Percentiles rank a stretch among this genome's conserved stretches.
Evolutionary conservation across 1,140 invertebrate genomes (phyloP).

Genomic region (Drosophila lowei): DNA sequence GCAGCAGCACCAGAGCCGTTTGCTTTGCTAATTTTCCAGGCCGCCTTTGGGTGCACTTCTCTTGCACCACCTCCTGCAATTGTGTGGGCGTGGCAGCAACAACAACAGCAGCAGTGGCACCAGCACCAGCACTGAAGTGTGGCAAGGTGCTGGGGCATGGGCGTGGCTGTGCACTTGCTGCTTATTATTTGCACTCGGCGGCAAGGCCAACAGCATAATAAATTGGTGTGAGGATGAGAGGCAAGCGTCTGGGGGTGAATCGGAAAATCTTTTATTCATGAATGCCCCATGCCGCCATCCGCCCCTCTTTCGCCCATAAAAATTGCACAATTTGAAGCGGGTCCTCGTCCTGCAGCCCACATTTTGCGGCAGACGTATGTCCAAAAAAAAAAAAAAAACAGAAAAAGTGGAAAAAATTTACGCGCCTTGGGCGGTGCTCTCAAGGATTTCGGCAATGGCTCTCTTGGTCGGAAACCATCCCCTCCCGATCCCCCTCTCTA

Average conservation of each 20-base stretch:
- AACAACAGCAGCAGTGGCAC: conserved; percentile 4
- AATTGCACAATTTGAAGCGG: conserved; percentile 77
- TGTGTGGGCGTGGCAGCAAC: conserved; percentile 59
- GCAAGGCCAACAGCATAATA: conserved; percentile 76
- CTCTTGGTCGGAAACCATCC: conserved; percentile 18
- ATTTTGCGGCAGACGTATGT: conserved; percentile 58
- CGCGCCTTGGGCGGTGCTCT: conserved; percentile 49
- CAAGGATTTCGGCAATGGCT: conserved; percentile 74
- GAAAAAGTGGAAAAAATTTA: conserved; percentile 28
- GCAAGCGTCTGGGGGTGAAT: conserved; percentile 16
- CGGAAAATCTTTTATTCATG: conserved; percentile 79
- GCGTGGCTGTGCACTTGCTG: conserved; percentile 74
- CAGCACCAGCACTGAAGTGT: background rate
- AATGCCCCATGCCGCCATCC: conserved; percentile 35
- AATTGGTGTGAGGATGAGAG: conserved; percentile 44
- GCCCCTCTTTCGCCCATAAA: conserved; percentile 46
- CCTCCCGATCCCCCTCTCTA: background rate
- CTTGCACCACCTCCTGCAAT: conserved; percentile 36
- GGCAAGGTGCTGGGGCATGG: conserved; percentile 47
- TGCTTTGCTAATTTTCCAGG: conserved; percentile 76
- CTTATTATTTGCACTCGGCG: conserved; percentile 78
- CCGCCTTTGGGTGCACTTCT: conserved; percentile 29
- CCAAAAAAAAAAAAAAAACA: conserved; percentile 31
- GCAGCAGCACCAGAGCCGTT: conserved; percentile 58
- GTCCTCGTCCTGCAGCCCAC: conserved; percentile 4